Base-by-base conservation (phyloP, 2,113 vertebrate species). In the Pimephales promelas region DNA sequence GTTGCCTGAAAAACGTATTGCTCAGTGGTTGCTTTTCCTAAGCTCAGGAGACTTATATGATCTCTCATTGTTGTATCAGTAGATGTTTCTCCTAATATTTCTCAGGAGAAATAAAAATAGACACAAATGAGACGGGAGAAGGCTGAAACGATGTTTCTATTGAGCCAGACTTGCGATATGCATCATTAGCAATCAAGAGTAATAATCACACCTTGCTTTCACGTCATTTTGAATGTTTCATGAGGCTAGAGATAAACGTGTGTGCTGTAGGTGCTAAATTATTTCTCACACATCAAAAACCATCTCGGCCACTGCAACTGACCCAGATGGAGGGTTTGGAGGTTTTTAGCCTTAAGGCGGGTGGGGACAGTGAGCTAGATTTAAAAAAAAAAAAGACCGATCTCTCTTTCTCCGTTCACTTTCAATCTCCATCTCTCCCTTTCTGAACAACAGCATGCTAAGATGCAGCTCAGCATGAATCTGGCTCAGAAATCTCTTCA, bases 401-500 rank as follows among this genome's bases (percentile, higher is more conserved):
- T 83, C 66, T 5, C 66, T 52, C 56, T 1, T 3, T 47, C 16
- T 73, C 54, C 20, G 36, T 22, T 28, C 66, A 43, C n/a, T 59
- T 40, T 28, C 24, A 40, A 56, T 73, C 31, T 78, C 26, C 8
- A 8, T 54, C 43, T 49, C 34, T 76, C 59, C 83, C 49, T 31
- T 57, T 56, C 74, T 28, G 78, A 84, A 74, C 78, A 87, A 85
- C 87, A 85, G 85, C 64, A 2, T 49, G 70, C 68, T 73, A 82
- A 54, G 71, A 89, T 86, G 83, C 86, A 3, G 71, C 76, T 80
- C 72, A 34, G 62, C 84, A 81, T 88, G 86, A 88, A 84, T 43
- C 14, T 72, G 61, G 71, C 82, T 34, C 45, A 56, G 83, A 74
- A 59, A 64, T 71, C 4, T 40, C 52, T 83, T 81, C 66, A 70